phyloP scores from a whole-genome alignment of 2,113 vertebrate species.

The Ptyas mucosa region DNA sequence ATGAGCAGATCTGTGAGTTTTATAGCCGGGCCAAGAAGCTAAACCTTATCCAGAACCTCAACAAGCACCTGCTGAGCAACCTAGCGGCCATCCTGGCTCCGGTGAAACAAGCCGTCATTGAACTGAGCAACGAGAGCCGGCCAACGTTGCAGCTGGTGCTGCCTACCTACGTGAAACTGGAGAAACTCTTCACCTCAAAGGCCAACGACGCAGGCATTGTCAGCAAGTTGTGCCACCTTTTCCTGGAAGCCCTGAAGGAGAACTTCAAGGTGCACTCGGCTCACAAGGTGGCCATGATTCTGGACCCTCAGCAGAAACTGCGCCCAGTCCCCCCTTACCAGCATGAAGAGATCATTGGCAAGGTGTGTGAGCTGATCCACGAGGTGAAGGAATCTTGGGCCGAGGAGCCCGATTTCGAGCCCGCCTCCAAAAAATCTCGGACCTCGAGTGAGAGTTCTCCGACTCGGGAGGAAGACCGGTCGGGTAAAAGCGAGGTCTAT shows the following conservation, averaged over 20 bases:
- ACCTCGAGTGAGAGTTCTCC: slow-evolving; percentile 67
- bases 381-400: slow-evolving; percentile 80
- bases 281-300: slow-evolving; percentile 96
- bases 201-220: slow-evolving; percentile 89
- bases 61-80: slow-evolving; percentile 93
- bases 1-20: slow-evolving; percentile 94
- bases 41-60: slow-evolving; percentile 92
- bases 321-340: slow-evolving; percentile 91
- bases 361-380: slow-evolving; percentile 89
- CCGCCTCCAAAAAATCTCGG: slow-evolving; percentile 82
- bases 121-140: slow-evolving; percentile 89
- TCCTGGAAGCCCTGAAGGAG: slow-evolving; percentile 95
- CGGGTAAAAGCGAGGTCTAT: slow-evolving; percentile 86
- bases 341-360: slow-evolving; percentile 94
- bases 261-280: slow-evolving; percentile 96
- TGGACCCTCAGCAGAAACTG: slow-evolving; percentile 96
- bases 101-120: slow-evolving; percentile 87
- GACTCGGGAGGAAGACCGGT: slow-evolving; percentile 76
- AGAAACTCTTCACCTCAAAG: slow-evolving; percentile 99
- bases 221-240: slow-evolving; percentile 98
- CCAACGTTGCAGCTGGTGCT: slow-evolving; percentile 95
- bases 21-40: slow-evolving; percentile 92
- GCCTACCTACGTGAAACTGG: slow-evolving; percentile 91
- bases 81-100: slow-evolving; percentile 89
- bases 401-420: slow-evolving; percentile 83